Evolutionary conservation across 1,140 invertebrate genomes (phyloP).

Genomic region (Drosophila neocordata): DNA sequence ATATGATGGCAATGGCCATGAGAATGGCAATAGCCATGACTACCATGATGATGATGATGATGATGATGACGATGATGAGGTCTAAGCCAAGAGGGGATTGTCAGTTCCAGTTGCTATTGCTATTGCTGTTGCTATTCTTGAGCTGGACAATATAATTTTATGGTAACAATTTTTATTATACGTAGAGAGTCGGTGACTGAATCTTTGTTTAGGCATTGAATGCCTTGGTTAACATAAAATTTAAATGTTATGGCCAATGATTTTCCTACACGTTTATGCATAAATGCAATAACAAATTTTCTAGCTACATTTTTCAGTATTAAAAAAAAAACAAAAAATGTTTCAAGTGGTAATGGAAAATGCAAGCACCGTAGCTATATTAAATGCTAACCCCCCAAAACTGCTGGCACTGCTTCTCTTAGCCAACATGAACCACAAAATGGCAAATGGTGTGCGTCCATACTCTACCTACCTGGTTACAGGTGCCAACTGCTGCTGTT

Average conservation of each 20-base stretch:
- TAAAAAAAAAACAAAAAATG: too few relatives aligned
- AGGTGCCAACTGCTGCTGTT: slow-evolving; percentile 13
- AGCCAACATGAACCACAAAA: slow-evolving; percentile 50
- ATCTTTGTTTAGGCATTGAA: slow-evolving; percentile 59
- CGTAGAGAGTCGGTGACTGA: slow-evolving; percentile 48
- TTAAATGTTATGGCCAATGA: slow-evolving; percentile 70
- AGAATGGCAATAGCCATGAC: slow-evolving; percentile 3
- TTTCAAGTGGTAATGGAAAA: slow-evolving; percentile 17
- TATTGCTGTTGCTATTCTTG: slow-evolving; percentile 19
- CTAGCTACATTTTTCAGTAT: neutral
- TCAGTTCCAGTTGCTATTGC: slow-evolving; percentile 1
- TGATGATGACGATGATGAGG: slow-evolving; percentile 36
- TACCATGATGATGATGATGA: slow-evolving; percentile 1
- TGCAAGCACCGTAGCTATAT: slow-evolving; percentile 51
- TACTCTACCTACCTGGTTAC: slow-evolving; percentile 40
- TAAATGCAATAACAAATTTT: slow-evolving; percentile 75
- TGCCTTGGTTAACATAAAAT: slow-evolving; percentile 58
- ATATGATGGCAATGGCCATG: slow-evolving; percentile 11
- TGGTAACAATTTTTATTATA: slow-evolving; percentile 70
- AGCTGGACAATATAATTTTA: slow-evolving; percentile 79
- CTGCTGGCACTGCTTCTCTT: too few relatives aligned
- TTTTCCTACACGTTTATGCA: slow-evolving; percentile 42
- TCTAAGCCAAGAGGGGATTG: slow-evolving; percentile 48
- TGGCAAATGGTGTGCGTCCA: slow-evolving; percentile 42
- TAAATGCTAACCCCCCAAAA: slow-evolving; percentile 41